Evolutionary conservation across 2,113 vertebrate genomes (phyloP).

Genomic region (Poeciliopsis retropinna): DNA sequence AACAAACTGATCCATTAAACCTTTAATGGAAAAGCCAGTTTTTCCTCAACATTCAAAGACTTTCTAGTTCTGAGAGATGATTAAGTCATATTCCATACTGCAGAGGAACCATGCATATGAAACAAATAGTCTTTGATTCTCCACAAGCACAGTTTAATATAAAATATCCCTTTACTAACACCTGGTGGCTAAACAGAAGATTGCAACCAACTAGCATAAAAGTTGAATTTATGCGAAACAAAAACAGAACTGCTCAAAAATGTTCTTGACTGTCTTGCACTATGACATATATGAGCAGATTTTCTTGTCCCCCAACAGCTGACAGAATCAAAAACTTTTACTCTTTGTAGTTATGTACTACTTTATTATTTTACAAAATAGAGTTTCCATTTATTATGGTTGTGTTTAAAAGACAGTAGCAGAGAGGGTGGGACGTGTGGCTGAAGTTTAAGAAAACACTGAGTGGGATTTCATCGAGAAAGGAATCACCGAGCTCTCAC

Average conservation of each 20-base stretch:
- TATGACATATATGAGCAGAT: background rate
- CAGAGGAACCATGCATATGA: background rate
- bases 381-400: conserved; percentile 34
- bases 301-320: too few species aligned
- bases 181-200: too few species aligned
- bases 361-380: conserved; percentile 75
- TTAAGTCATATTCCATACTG: background rate
- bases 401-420: conserved; percentile 15
- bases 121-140: too few species aligned
- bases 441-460: conserved; percentile 38
- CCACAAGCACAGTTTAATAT: background rate
- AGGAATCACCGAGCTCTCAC: conserved; percentile 68
- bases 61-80: background rate
- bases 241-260: background rate
- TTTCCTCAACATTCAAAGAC: background rate
- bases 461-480: conserved; percentile 57
- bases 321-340: background rate
- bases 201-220: background rate
- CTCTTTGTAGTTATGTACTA: conserved; percentile 14
- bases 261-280: background rate
- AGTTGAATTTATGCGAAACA: background rate
- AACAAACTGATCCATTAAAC: background rate
- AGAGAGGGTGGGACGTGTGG: conserved; percentile 27
- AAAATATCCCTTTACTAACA: background rate
- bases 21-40: background rate